Conservation (phyloP, 1,140 invertebrate genomes). For the Drosophila repleta region DNA sequence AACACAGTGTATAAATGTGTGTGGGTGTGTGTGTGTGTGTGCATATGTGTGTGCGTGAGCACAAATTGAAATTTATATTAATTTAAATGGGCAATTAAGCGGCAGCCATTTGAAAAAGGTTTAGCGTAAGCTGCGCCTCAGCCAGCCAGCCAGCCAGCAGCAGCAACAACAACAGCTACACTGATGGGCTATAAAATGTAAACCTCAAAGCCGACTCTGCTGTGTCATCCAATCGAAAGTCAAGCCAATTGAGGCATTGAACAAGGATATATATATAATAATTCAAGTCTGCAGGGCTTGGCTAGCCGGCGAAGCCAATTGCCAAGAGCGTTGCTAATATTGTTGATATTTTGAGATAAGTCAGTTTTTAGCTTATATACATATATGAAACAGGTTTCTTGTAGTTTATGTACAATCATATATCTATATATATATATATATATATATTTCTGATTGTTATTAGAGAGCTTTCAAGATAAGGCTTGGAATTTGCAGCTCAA, state of each 20-base stretch:
- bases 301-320: conserved; percentile 16
- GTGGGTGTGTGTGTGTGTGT: conserved; percentile 14
- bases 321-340: conserved; percentile 9
- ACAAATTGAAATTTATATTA: conserved; percentile 80
- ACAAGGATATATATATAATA: conserved; percentile 26
- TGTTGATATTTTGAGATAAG: conserved; percentile 7
- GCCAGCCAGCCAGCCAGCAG: conserved; percentile 16
- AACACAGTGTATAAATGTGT: conserved; percentile 16
- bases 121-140: conserved; percentile 53
- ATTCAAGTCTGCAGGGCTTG: conserved; percentile 20
- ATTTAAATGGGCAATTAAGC: conserved; percentile 78
- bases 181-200: conserved; percentile 41
- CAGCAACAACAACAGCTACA: conserved; percentile 26
- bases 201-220: conserved; percentile 28
- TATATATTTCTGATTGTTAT: neutral
- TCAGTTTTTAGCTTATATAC: neutral
- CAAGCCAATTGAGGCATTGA: conserved; percentile 22
- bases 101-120: conserved; percentile 65
- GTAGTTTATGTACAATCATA: neutral
- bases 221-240: conserved; percentile 65
- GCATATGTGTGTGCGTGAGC: conserved; percentile 21
- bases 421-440: too few species aligned
- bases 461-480: neutral
- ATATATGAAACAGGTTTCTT: neutral
- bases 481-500: too few species aligned